phyloP scores from a whole-genome alignment of 2,797 vertebrate genomes.

The Poeciliopsis gracilis region DNA sequence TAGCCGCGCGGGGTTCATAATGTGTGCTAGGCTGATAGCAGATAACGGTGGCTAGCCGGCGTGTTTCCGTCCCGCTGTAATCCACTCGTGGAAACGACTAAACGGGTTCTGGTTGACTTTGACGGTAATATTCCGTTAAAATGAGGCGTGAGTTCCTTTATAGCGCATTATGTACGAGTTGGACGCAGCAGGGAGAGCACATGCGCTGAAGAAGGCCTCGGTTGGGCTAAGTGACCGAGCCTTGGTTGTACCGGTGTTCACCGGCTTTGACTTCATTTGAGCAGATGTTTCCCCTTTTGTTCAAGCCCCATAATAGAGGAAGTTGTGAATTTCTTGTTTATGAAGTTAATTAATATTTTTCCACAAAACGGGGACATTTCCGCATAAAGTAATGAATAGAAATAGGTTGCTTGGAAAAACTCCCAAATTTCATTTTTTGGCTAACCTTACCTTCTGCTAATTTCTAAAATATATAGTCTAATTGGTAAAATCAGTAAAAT shows the following conservation, averaged over 20 bases:
- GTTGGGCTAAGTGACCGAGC: slow-evolving; percentile 23
- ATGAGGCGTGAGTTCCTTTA: fast-evolving
- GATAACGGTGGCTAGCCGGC: slow-evolving; percentile 49
- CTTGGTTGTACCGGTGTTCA: slow-evolving; percentile 15
- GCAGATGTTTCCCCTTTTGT: not conserved
- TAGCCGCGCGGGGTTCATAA: slow-evolving; percentile 59
- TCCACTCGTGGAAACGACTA: slow-evolving; percentile 13
- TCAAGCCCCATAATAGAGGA: not conserved
- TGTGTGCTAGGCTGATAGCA: slow-evolving; percentile 35
- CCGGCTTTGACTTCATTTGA: slow-evolving; percentile 13
- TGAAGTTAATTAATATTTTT: not conserved
- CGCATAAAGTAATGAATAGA: not conserved
- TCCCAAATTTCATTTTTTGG: not conserved
- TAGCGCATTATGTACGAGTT: fast-evolving
- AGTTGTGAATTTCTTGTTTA: not conserved
- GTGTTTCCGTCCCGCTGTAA: slow-evolving; percentile 51
- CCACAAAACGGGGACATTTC: not conserved
- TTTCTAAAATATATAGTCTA: not conserved
- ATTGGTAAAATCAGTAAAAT: not conserved
- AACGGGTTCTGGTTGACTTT: not conserved
- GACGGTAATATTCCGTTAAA: not conserved
- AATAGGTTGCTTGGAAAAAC: not conserved
- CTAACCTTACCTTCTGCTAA: not conserved
- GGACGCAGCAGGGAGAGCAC: not conserved
- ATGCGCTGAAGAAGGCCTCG: slow-evolving; percentile 45